phyloP scores from a whole-genome alignment of 2,888 invertebrate genomes.

The Tethea ocularis region DNA sequence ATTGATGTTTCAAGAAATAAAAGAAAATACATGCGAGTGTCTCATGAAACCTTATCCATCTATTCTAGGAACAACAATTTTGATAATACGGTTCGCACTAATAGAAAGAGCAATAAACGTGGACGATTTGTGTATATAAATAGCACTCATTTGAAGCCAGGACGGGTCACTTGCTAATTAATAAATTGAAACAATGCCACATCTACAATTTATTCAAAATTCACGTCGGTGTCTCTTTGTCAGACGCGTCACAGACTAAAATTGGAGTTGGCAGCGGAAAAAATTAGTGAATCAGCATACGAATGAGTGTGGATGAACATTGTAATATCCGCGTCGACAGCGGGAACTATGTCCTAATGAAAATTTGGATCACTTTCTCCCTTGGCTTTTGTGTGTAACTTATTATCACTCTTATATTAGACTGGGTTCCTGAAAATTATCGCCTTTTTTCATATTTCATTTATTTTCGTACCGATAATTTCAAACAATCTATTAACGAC shows the following conservation, averaged over 20 bases:
- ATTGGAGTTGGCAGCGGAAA: constrained; percentile 33
- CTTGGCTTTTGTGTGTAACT: background rate
- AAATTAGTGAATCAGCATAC: constrained; percentile 28
- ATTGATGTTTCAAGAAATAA: too few relatives aligned
- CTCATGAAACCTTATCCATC: too few relatives aligned
- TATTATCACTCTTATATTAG: background rate
- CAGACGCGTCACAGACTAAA: constrained; percentile 29
- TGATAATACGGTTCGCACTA: too few relatives aligned
- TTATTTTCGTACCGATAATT: too few relatives aligned
- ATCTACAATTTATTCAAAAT: constrained; percentile 8
- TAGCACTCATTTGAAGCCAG: too few relatives aligned
- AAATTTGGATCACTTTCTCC: constrained; percentile 1
- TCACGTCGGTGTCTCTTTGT: constrained; percentile 26
- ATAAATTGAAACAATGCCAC: background rate
- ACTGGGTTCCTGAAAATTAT: background rate
- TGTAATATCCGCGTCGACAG: constrained; percentile 14
- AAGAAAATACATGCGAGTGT: too few relatives aligned
- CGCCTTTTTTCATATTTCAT: too few relatives aligned
- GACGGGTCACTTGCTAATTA: too few relatives aligned
- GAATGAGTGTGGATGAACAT: constrained; percentile 21
- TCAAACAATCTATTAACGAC: too few relatives aligned
- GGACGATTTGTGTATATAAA: too few relatives aligned
- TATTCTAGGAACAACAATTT: too few relatives aligned
- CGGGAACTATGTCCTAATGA: constrained; percentile 1
- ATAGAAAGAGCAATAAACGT: too few relatives aligned